Base-by-base conservation (phyloP, 2,797 vertebrate genomes). In the Octomys mimax region DNA sequence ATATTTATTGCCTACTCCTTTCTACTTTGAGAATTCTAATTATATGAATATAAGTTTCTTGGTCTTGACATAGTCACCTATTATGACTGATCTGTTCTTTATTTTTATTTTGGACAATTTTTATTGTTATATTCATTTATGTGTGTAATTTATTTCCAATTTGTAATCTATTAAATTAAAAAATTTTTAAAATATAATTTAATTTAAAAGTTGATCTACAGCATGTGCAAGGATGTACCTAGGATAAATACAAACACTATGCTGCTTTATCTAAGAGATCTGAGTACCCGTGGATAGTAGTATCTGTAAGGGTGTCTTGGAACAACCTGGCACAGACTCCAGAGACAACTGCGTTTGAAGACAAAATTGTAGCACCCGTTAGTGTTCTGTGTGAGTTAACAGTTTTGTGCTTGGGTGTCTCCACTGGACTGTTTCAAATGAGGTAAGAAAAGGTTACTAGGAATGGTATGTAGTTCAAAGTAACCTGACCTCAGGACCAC, bases 351-450 rank as follows among this genome's bases (percentile, higher is more conserved):
- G 21, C 71, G 70, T 71, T 59, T 26, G 24, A 95, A 39, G 54
- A 62, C 36, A 81, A 93, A 87, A 68, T 39, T 62, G 36, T 36
- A 91, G 31, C 66, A 54, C 5, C 46, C n/a, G 61, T 49, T 57
- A 24, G 18, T 87, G 42, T 73, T 83, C 42, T 78, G 59, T 79
- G 71, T 16, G 52, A 87, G 36, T n/a, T 52, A 79, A 93, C n/a
- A 77, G 61, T 80, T 75, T 95, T n/a, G 24, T 91, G 64, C 52
- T 83, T 84, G 21, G 28, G 49, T 82, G 12, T 61, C 62, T 83
- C 68, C 82, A 28, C 1, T 95, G 22, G 66, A 75, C 70, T 85
- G 24, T 71, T 93, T 94, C 39, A 87, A 85, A 77, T 36, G 16
- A 90, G 33, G 24, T 83, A 73, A 66, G 28, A 84, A 93, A 66